Evolutionary conservation across 1,140 invertebrate genomes (phyloP), one percentile per base, ranked within the genome.

Genomic region (Helicoverpa armigera): DNA sequence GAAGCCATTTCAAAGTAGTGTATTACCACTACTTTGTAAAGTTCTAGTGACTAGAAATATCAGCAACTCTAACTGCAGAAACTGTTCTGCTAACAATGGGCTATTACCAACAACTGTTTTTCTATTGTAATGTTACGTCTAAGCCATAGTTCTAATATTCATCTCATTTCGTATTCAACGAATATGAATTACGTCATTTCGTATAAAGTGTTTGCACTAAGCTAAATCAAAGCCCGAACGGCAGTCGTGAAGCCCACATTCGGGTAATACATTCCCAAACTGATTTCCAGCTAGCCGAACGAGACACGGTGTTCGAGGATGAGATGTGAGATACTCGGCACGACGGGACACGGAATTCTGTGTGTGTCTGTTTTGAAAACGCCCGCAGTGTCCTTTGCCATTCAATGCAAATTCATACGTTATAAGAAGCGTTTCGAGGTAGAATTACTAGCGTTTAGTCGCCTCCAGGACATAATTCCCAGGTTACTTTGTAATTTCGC

Each of bases 401-500:
- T 94, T 94, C 88, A 94, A 94, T 94, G 93, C 93, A 94, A 94
- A 94, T 94, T 89, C 86, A 86, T 88, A 88, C 87, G 88, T 91
- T 92, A 92, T 90, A 90, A 94, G 92, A 94, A 94, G 88, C 90
- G 88, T 89, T 90, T 86, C 86, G 87, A 87, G 87, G 86, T 88
- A 88, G 90, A 92, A 94, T 94, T 94, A 94, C 89, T 89, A 89
- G 90, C 93, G 89, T 93, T 94, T 94, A 94, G 93, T 92, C 92
- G 93, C 93, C 92, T 92, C 87, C 86, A 82, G 91, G 89, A 91
- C 91, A 94, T 93, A 90, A 91, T 94, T 92, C 87, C 85, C 82
- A 85, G 80, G 69, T 87, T 86, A 83, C 88, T 90, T 92, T 92
- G 87, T 88, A 86, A 91, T 92, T 88, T 90, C 82, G 81, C 85